Evolutionary conservation across 92 coral and sea anemone species (phyloP), one percentile per base, ranked within the genome.

Genomic region (Scolanthus callimorphus): DNA sequence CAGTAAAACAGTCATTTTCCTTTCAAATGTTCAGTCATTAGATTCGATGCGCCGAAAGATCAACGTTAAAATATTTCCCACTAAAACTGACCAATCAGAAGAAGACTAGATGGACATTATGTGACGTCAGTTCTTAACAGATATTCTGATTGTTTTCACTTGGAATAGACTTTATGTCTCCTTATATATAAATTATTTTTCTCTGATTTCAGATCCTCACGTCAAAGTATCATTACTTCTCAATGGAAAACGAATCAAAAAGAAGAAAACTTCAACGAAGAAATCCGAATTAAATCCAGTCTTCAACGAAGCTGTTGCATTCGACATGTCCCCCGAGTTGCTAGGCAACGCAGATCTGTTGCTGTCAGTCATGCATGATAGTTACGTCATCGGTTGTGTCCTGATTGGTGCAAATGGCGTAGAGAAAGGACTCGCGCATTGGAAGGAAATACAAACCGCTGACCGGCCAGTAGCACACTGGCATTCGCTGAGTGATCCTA

Each of bases 181-280:
- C n/a, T n/a, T n/a, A n/a, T n/a, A n/a, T n/a, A n/a, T n/a, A n/a
- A n/a, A n/a, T n/a, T n/a, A n/a, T n/a, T n/a, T n/a, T n/a, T n/a
- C n/a, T n/a, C n/a, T n/a, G n/a, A n/a, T n/a, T n/a, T n/a, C 65
- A 89, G 97, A 90, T 70, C 86, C 97, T n/a, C 75, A 85, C 54
- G 95, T 90, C 25, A 85, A 81, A 85, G 90, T 85, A 21, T 53
- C 79, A 12, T 66, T 90, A 9, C 55, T 90, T n/a, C 81, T 58
- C 27, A 84, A 78, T 27, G 97, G 97, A 28, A 83, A 87, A 38
- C 73, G 97, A 27, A 31, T 80, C 13, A 90, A 74, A 48, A 90
- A 90, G 86, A 90, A 85, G 73, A 90, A 81, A 68, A 90, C 97
- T 0, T 76, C 97, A 1, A 53, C 82, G 12, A 81, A 85, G 44